These are phyloP conservation scores for Tetragonisca angustula DNA, from an alignment of 2,888 invertebrate genomes.

Conservation along the genomic window DNA sequence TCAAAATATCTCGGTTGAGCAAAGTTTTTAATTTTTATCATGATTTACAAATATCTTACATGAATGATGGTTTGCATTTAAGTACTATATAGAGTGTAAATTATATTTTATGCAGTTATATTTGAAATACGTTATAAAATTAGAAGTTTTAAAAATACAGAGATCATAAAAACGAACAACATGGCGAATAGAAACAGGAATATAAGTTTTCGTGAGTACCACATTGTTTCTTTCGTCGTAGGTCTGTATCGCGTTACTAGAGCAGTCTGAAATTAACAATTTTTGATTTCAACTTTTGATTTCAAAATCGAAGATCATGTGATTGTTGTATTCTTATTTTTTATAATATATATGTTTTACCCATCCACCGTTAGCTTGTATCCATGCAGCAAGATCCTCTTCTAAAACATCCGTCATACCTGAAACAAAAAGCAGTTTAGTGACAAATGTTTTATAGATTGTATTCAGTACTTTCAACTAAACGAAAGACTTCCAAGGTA, in stretches of 20 bases:
- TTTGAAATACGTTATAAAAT: slow-evolving; percentile 32
- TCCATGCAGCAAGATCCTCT: slow-evolving; percentile 90
- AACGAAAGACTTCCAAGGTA: neutral
- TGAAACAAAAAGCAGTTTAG: slow-evolving; percentile 11
- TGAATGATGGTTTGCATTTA: neutral
- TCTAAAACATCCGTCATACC: slow-evolving; percentile 91
- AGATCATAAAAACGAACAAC: slow-evolving; percentile 58
- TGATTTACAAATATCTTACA: neutral
- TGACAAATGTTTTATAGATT: neutral
- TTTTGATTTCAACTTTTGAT: neutral
- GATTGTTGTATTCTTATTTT: neutral
- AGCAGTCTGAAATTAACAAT: slow-evolving; percentile 69
- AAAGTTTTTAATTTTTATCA: neutral
- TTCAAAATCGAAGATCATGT: neutral
- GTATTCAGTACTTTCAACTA: neutral
- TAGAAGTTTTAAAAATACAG: slow-evolving; percentile 52
- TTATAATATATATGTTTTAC: slow-evolving; percentile 84
- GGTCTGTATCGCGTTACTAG: slow-evolving; percentile 74
- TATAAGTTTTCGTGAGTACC: slow-evolving; percentile 62
- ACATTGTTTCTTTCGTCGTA: slow-evolving; percentile 64
- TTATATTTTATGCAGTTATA: neutral
- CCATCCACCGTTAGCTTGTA: slow-evolving; percentile 94
- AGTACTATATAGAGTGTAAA: slow-evolving; percentile 3
- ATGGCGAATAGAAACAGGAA: slow-evolving; percentile 59
- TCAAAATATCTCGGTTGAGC: neutral